Conservation (phyloP, 2,888 invertebrate species). For the Acronicta psi region DNA sequence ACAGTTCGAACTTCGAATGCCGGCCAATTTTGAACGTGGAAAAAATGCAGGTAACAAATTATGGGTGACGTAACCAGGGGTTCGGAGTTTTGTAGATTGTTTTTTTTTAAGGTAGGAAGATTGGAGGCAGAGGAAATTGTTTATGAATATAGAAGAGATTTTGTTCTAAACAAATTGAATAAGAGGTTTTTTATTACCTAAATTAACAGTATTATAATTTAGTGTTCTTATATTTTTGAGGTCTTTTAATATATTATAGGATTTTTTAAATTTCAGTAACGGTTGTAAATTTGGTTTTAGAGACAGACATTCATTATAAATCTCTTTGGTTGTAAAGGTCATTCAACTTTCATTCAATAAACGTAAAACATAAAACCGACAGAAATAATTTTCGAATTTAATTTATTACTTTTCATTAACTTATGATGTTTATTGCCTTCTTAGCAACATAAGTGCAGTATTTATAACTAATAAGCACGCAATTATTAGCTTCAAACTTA, state of each 20-base stretch:
- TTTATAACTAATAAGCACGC: too few species aligned
- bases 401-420: neutral
- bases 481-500: too few species aligned
- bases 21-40: constrained; percentile 35
- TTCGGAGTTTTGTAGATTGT: constrained; percentile 23
- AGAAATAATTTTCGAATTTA: neutral
- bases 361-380: neutral
- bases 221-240: too few species aligned
- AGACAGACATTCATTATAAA: too few species aligned
- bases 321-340: neutral
- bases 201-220: too few species aligned
- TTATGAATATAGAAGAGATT: neutral
- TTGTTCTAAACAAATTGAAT: too few species aligned
- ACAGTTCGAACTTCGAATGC: constrained; percentile 40
- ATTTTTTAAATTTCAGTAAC: neutral
- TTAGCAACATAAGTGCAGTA: too few species aligned
- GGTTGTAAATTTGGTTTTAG: too few species aligned
- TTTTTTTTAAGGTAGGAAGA: constrained; percentile 12
- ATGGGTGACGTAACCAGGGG: constrained; percentile 46
- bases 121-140: constrained; percentile 32
- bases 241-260: neutral
- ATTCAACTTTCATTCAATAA: neutral
- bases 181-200: too few species aligned
- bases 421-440: too few species aligned
- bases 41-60: constrained; percentile 61